phyloP scores from a whole-genome alignment of 2,113 vertebrate species.

The Orientallactaga bullata region DNA sequence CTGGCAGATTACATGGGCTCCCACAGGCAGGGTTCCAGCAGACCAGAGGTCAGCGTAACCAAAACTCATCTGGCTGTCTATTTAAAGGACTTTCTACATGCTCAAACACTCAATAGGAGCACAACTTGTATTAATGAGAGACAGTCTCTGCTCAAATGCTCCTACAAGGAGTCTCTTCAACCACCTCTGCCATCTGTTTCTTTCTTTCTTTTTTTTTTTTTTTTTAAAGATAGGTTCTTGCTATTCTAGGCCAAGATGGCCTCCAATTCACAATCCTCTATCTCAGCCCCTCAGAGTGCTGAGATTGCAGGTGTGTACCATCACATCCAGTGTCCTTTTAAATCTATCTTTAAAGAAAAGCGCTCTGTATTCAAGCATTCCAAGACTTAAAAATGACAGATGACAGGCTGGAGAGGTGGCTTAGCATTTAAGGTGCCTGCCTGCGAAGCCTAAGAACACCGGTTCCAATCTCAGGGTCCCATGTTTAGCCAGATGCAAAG shows the following conservation, averaged over 20 bases:
- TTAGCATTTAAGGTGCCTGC: too few species aligned
- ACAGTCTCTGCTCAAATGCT: neutral
- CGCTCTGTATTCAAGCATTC: neutral
- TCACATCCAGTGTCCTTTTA: neutral
- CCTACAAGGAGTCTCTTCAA: neutral
- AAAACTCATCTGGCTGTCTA: neutral
- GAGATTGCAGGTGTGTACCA: too few species aligned
- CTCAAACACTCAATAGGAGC: neutral
- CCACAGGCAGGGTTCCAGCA: neutral
- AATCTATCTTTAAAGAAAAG: neutral
- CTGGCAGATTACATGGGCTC: neutral
- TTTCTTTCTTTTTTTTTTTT: neutral
- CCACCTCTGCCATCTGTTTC: neutral
- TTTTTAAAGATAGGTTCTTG: neutral
- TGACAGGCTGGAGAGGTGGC: too few species aligned
- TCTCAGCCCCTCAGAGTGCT: neutral
- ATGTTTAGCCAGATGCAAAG: too few species aligned
- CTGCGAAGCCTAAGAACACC: too few species aligned
- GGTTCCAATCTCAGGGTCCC: too few species aligned
- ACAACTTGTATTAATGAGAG: neutral
- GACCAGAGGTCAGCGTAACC: neutral
- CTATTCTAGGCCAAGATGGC: neutral
- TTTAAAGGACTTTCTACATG: neutral
- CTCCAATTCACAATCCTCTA: neutral
- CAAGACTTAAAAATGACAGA: neutral